Evolutionary conservation across 2,113 vertebrate species (phyloP).

Genomic region (Gobiocypris rarus): DNA sequence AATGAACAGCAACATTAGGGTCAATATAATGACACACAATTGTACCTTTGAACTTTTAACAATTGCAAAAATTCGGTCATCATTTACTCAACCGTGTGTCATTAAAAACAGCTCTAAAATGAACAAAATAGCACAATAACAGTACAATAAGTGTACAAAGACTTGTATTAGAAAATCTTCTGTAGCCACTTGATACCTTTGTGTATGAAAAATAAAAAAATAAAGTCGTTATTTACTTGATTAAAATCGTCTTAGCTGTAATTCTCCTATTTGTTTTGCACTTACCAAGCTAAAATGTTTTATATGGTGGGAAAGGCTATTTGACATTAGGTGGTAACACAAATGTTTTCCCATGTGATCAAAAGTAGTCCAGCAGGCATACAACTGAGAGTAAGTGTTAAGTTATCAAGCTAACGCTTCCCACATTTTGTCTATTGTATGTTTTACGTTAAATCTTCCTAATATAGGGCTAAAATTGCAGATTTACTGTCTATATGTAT

Average conservation of each 20-base stretch:
- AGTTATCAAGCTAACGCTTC: not conserved
- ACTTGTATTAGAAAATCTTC: not conserved
- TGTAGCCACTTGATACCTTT: not conserved
- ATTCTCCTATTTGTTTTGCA: not conserved
- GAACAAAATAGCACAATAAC: not conserved
- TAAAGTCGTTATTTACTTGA: not conserved
- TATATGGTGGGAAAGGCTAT: not conserved
- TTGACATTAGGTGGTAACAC: not conserved
- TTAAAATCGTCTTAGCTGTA: not conserved
- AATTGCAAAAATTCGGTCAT: no score
- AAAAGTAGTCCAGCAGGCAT: not conserved
- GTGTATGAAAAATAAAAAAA: no score
- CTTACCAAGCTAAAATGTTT: not conserved
- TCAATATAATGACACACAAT: not conserved
- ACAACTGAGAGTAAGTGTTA: not conserved
- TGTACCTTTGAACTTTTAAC: no score
- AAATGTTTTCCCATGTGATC: not conserved
- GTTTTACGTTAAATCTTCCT: conserved; percentile 6
- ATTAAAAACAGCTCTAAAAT: not conserved
- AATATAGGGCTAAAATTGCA: conserved; percentile 6
- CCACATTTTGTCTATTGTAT: not conserved
- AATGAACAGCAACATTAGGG: not conserved
- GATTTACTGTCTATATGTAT: conserved; percentile 28
- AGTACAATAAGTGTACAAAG: not conserved
- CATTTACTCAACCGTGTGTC: not conserved